Percentiles rank a stretch among this genome's conserved stretches.
Conservation (phyloP, 2,797 vertebrate genomes). For the Cottoperca gobio region DNA sequence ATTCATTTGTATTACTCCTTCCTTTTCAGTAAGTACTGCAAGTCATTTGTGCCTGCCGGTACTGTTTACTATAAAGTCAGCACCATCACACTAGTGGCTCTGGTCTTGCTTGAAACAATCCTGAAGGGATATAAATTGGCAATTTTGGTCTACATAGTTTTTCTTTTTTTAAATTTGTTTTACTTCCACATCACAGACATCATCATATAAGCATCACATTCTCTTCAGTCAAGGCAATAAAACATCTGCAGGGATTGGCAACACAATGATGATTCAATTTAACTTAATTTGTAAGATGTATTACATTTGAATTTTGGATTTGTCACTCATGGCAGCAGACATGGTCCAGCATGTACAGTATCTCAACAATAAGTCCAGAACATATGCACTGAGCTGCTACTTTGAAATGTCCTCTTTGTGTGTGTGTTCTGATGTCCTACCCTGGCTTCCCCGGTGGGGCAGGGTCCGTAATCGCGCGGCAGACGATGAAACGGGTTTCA, state of each 20-base stretch:
- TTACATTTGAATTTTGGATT: not conserved
- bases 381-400: not conserved
- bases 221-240: not conserved
- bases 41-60: not conserved
- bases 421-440: slow-evolving; percentile 72
- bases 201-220: not conserved
- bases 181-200: not conserved
- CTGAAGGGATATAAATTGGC: not conserved
- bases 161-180: not conserved
- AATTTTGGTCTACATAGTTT: not conserved
- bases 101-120: not conserved
- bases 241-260: not conserved
- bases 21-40: not conserved
- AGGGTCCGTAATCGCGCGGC: slow-evolving; percentile 59
- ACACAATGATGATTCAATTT: not conserved
- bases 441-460: slow-evolving; percentile 54
- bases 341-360: not conserved
- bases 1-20: not conserved
- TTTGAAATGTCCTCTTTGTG: not conserved
- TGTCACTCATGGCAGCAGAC: not conserved
- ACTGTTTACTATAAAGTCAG: not conserved
- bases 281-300: not conserved
- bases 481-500: slow-evolving; percentile 84
- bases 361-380: not conserved
- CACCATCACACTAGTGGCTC: not conserved